Percentiles rank a stretch among this genome's conserved stretches.
These are phyloP conservation scores for Plagodis dolabraria DNA, from an alignment of 2,888 invertebrate species.

Conservation along the genomic window DNA sequence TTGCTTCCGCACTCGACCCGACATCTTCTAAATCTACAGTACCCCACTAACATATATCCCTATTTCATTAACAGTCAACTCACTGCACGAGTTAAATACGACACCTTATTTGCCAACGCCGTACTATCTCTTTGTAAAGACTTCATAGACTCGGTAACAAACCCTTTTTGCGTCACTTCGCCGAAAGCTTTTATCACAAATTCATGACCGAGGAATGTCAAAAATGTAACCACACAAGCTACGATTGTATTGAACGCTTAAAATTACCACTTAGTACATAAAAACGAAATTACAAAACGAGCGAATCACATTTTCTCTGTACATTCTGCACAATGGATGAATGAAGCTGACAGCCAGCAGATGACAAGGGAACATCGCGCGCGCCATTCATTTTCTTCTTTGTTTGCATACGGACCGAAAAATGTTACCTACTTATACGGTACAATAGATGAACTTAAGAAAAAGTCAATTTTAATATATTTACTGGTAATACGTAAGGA, in stretches of 20 bases:
- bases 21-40: conserved; percentile 70
- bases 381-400: conserved; percentile 72
- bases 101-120: conserved; percentile 66
- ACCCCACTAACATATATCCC: conserved; percentile 49
- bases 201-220: conserved; percentile 37
- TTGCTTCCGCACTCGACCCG: conserved; percentile 87
- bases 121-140: conserved; percentile 73
- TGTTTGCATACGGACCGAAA: conserved; percentile 34
- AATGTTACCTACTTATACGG: conserved; percentile 34
- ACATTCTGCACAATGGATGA: conserved; percentile 83
- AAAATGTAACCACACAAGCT: conserved; percentile 57
- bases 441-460: background rate
- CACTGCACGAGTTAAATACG: conserved; percentile 63
- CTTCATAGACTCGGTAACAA: conserved; percentile 55
- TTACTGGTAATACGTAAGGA: conserved; percentile 9
- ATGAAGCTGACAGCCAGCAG: conserved; percentile 75
- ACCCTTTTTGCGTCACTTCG: conserved; percentile 27
- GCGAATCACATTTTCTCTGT: conserved; percentile 82
- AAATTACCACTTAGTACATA: conserved; percentile 60
- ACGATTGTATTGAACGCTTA: conserved; percentile 58
- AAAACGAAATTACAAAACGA: conserved; percentile 74
- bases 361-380: conserved; percentile 81
- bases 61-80: conserved; percentile 51
- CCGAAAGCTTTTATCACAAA: conserved; percentile 20
- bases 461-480: conserved; percentile 7